Evolutionary conservation across 2,113 vertebrate genomes (phyloP).

Genomic region (Sigmodon hispidus): DNA sequence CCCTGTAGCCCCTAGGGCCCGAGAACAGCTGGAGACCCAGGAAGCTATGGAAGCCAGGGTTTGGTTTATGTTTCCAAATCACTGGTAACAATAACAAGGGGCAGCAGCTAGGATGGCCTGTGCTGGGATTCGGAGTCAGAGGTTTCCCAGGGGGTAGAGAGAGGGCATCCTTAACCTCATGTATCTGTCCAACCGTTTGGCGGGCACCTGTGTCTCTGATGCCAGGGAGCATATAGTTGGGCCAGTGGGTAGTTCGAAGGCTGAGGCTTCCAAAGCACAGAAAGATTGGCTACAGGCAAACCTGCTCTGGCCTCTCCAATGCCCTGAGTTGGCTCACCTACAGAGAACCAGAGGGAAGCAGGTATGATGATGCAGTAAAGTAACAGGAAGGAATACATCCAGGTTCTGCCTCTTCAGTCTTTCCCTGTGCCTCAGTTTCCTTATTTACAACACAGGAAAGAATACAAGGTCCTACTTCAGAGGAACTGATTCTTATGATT

Average conservation of each 20-base stretch:
- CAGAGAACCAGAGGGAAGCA: background rate
- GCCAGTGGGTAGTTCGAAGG: background rate
- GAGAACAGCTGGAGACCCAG: conserved; percentile 47
- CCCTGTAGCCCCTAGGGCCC: conserved; percentile 37
- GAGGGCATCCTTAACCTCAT: background rate
- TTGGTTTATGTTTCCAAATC: conserved; percentile 20
- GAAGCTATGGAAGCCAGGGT: conserved; percentile 26
- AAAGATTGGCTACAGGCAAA: background rate
- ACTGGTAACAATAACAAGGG: conserved; percentile 58
- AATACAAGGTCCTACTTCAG: background rate
- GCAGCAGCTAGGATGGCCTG: background rate
- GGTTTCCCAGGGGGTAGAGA: background rate
- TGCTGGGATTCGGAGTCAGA: background rate
- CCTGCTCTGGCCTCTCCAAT: background rate
- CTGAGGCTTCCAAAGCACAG: background rate
- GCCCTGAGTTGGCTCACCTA: background rate
- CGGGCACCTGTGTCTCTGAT: background rate
- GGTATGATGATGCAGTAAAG: background rate
- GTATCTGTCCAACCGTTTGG: background rate
- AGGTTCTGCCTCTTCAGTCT: background rate
- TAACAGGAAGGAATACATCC: background rate
- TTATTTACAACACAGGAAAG: background rate
- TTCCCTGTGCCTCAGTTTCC: background rate
- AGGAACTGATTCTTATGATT: too few relatives aligned
- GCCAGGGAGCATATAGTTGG: background rate